Evolutionary conservation across 2,888 invertebrate species (phyloP).

Genomic region (Leptodirus hochenwartii): DNA sequence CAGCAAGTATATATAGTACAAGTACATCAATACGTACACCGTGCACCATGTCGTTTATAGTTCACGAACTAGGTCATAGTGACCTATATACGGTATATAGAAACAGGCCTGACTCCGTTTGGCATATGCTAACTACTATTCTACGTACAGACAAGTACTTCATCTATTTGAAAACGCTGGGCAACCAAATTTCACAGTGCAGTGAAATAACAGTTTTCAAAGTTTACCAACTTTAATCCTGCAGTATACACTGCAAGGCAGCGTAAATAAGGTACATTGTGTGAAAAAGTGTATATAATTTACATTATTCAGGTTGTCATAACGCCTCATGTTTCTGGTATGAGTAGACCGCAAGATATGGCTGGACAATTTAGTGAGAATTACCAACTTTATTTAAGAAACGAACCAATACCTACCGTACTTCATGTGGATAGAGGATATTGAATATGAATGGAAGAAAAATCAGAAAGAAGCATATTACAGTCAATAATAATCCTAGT

Average conservation of each 20-base stretch:
- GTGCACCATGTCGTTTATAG: no score
- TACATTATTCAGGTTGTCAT: slow-evolving; percentile 23
- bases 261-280: no score
- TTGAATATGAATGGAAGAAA: slow-evolving; percentile 19
- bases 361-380: slow-evolving; percentile 29
- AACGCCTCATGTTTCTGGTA: slow-evolving; percentile 29
- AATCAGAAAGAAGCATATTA: no score
- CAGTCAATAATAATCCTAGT: no score
- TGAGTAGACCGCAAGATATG: slow-evolving; percentile 25
- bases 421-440: slow-evolving; percentile 27
- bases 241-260: not conserved
- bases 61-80: no score
- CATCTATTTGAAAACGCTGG: no score
- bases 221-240: not conserved
- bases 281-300: not conserved
- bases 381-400: slow-evolving; percentile 23
- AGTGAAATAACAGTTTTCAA: not conserved
- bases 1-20: no score
- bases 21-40: no score
- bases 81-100: no score
- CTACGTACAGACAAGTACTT: no score
- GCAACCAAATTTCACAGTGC: not conserved
- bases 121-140: no score
- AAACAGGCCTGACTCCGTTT: no score
- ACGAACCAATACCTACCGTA: slow-evolving; percentile 22